Percentiles rank a stretch among this genome's conserved stretches.
These are phyloP conservation scores for Buathra laborator DNA, from an alignment of 2,888 invertebrate genomes.

Conservation along the genomic window DNA sequence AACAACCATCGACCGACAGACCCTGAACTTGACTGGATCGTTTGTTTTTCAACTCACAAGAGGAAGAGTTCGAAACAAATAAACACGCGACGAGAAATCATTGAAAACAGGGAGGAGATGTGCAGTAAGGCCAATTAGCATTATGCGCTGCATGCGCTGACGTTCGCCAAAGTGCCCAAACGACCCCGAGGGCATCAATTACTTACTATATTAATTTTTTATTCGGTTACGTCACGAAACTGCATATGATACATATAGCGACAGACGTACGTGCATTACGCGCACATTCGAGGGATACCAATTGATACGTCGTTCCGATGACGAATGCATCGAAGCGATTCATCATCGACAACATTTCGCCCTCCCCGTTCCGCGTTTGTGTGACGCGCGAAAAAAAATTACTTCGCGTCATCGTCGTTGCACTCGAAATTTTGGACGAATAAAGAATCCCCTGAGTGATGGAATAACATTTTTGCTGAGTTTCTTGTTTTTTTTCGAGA, in stretches of 20 bases:
- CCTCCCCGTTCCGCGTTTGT: neutral
- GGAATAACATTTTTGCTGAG: neutral
- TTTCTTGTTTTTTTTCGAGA: neutral
- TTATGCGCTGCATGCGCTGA: neutral
- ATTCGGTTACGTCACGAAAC: neutral
- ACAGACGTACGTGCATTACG: neutral
- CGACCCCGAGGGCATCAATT: conserved; percentile 17
- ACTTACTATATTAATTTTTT: neutral
- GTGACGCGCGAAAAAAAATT: neutral
- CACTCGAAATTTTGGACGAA: neutral
- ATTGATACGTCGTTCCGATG: neutral
- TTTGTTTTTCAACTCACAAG: neutral
- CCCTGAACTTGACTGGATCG: conserved; percentile 7
- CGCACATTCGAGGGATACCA: neutral
- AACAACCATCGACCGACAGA: neutral
- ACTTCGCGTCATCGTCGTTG: neutral
- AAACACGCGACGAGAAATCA: neutral
- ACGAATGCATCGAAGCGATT: neutral
- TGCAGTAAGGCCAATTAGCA: neutral
- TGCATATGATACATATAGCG: neutral
- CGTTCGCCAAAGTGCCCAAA: conserved; percentile 13
- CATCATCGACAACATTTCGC: neutral
- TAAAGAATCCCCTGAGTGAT: neutral
- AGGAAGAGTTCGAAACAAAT: conserved; percentile 5
- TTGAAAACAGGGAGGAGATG: neutral